Base-by-base conservation (phyloP, 2,797 vertebrate species). In the Florisuga fusca region DNA sequence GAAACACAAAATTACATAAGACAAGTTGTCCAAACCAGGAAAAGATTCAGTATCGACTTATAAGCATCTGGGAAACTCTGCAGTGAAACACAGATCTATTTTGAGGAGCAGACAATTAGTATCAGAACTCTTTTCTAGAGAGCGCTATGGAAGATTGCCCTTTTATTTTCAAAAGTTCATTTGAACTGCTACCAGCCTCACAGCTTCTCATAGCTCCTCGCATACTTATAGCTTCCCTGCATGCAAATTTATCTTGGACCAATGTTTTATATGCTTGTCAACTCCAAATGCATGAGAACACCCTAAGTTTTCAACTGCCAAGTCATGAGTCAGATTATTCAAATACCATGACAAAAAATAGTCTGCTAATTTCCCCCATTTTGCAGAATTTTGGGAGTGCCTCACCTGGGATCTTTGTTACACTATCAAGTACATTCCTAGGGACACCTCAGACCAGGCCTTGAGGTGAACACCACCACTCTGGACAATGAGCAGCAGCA, bases 271-370 rank as follows among this genome's bases (percentile, higher is more conserved):
- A 25, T 4, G 21, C 63, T 66, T 45, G 34, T 10, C 38, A 64
- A 62, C 51, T 36, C 38, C 45, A 75, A 63, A 14, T 1, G 2
- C 10, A 7, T 21, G 12, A 59, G 15, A 81, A 73, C 21, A 36
- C 7, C 29, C 4, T 7, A 51, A 18, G 18, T 38, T 59, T 48
- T 10, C 7, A 6, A 9, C 1, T 50, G 22, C 6, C 22, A 58
- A 76, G 25, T 1, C n/a, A 66, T 7, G 3, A 36, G 19, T 34
- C 16, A 59, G 29, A 45, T 76, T 53, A 53, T 8, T 72, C 17
- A 20, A 5, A 17, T 7, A 17, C 19, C 0, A 1, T 13, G n/a
- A 51, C 0, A 3, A 34, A 59, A 89, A 61, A 1, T 2, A 48
- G 10, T n/a, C 62, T 75, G n/a, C 51, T 64, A 8, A 17, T 38